phyloP scores from a whole-genome alignment of 2,113 vertebrate genomes.

The Elephantulus edwardii region DNA sequence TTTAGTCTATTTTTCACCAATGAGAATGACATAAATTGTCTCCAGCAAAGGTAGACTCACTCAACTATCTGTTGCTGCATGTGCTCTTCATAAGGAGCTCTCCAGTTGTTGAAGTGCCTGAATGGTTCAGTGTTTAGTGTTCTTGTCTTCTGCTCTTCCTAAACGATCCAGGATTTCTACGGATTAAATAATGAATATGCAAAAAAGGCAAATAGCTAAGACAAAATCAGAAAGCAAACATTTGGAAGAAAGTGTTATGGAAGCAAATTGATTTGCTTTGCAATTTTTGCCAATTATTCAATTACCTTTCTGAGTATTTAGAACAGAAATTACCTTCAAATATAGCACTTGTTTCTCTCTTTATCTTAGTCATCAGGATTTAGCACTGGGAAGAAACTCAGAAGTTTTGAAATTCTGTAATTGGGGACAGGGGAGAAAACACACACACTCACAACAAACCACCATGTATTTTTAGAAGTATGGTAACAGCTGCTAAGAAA shows the following conservation, averaged over 20 bases:
- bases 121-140: no score
- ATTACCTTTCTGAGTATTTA: conserved; percentile 48
- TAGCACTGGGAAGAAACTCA: conserved; percentile 73
- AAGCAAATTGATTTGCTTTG: neutral
- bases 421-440: conserved; percentile 56
- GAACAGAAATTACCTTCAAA: conserved; percentile 64
- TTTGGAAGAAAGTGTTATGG: neutral
- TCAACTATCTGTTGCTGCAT: neutral
- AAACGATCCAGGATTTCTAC: neutral
- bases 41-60: neutral
- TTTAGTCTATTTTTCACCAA: no score
- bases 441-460: no score
- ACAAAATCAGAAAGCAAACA: neutral
- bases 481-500: conserved; percentile 79
- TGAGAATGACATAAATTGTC: neutral
- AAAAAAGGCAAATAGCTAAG: conserved; percentile 37
- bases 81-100: neutral
- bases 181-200: neutral
- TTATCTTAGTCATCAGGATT: conserved; percentile 59
- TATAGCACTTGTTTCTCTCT: conserved; percentile 45
- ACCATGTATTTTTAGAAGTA: conserved; percentile 78
- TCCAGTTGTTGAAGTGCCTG: no score
- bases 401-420: conserved; percentile 77
- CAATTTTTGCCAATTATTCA: conserved; percentile 24
- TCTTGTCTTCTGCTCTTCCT: no score